Conservation (phyloP, 2,888 invertebrate genomes). For the Celastrina argiolus region DNA sequence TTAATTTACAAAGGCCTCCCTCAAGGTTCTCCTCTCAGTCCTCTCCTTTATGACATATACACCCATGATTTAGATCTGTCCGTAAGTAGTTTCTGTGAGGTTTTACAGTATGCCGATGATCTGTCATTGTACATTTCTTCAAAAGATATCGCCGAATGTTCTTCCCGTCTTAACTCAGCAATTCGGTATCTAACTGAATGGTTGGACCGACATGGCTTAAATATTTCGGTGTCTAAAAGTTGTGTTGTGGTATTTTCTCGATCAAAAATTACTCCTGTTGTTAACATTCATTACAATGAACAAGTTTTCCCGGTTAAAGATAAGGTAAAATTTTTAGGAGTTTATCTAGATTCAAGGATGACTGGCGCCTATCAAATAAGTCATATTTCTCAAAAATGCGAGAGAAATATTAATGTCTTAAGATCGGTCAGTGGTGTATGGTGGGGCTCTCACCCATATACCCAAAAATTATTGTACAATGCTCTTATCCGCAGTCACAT, state of each 20-base stretch:
- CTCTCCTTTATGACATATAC: too few species aligned
- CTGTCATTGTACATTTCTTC: too few species aligned
- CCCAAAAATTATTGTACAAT: slow-evolving; percentile 6
- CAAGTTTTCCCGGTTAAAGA: neutral
- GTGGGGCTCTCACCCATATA: slow-evolving; percentile 11
- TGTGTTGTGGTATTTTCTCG: neutral
- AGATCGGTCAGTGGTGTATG: slow-evolving; percentile 1
- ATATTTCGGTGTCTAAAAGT: neutral
- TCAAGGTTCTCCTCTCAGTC: too few species aligned
- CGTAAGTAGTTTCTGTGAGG: too few species aligned
- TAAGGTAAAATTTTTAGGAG: neutral
- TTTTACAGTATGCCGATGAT: too few species aligned
- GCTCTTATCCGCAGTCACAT: neutral
- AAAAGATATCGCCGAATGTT: too few species aligned
- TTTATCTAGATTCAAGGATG: neutral
- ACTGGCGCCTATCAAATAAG: neutral
- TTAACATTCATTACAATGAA: neutral
- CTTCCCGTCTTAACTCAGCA: too few species aligned
- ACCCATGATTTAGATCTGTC: too few species aligned
- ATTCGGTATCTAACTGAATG: neutral
- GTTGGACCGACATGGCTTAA: neutral
- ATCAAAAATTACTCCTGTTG: neutral
- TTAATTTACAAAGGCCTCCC: neutral
- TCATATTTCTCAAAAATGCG: neutral
- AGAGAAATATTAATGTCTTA: slow-evolving; percentile 3